phyloP scores from a whole-genome alignment of 2,797 vertebrate genomes.

The Eremophila alpestris region DNA sequence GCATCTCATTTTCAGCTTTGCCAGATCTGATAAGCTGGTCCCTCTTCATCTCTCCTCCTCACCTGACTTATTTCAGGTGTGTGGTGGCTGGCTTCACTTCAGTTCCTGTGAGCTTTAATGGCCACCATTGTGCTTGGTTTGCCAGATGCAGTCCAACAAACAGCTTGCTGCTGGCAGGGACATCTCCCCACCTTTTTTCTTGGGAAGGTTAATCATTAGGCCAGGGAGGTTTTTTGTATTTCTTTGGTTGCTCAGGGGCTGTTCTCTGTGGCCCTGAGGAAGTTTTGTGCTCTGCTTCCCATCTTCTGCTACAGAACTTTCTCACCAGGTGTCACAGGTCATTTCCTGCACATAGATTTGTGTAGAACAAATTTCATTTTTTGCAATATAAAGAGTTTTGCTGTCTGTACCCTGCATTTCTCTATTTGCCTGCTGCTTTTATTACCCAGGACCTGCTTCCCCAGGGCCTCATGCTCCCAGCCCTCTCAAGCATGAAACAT shows the following conservation, averaged over 20 bases:
- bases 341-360: neutral
- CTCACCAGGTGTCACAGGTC: neutral
- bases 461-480: neutral
- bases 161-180: neutral
- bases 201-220: slow-evolving; percentile 23
- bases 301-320: neutral
- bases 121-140: neutral
- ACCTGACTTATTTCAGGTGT: neutral
- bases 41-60: neutral
- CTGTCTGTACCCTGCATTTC: neutral
- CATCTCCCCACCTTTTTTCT: neutral
- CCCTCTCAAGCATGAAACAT: neutral
- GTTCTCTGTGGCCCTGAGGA: neutral
- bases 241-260: neutral
- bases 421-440: neutral
- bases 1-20: neutral
- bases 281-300: neutral
- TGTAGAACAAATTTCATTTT: fast-evolving
- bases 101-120: neutral
- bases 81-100: neutral
- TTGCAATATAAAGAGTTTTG: neutral
- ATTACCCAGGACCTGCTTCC: neutral
- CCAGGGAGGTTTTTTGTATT: neutral
- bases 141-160: neutral
- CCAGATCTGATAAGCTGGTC: neutral